phyloP scores from a whole-genome alignment of 1,140 invertebrate species.

The Zaprionus ghesquierei region DNA sequence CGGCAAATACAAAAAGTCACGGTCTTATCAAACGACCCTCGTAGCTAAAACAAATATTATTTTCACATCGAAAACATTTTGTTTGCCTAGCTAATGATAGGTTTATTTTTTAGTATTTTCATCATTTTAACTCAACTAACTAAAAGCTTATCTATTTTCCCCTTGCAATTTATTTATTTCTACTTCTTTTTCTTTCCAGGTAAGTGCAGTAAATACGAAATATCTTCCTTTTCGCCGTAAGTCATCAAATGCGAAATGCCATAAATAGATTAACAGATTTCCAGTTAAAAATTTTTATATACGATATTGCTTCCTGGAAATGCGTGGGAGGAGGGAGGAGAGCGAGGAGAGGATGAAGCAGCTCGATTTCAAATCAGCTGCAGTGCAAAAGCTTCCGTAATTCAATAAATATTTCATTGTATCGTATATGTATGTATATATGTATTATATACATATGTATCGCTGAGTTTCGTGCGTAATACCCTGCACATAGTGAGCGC shows the following conservation, averaged over 20 bases:
- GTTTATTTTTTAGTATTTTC: not conserved
- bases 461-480: not conserved
- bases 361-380: constrained; percentile 62
- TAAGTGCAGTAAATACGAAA: constrained; percentile 29
- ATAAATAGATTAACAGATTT: not conserved
- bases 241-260: not conserved
- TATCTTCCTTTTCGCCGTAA: not conserved
- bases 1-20: no score
- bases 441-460: no score
- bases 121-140: not conserved
- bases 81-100: constrained; percentile 39
- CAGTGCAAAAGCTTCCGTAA: constrained; percentile 63
- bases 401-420: constrained; percentile 74
- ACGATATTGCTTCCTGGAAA: constrained; percentile 17
- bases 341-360: constrained; percentile 11
- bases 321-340: not conserved
- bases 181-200: constrained; percentile 34
- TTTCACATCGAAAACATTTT: not conserved
- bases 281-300: constrained; percentile 3
- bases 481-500: not conserved
- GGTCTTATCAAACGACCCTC: no score
- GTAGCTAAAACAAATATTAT: not conserved
- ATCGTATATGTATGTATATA: constrained; percentile 43
- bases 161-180: not conserved
- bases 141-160: not conserved